Conservation (phyloP, 2,797 vertebrate genomes). For the Oophaga sylvatica region DNA sequence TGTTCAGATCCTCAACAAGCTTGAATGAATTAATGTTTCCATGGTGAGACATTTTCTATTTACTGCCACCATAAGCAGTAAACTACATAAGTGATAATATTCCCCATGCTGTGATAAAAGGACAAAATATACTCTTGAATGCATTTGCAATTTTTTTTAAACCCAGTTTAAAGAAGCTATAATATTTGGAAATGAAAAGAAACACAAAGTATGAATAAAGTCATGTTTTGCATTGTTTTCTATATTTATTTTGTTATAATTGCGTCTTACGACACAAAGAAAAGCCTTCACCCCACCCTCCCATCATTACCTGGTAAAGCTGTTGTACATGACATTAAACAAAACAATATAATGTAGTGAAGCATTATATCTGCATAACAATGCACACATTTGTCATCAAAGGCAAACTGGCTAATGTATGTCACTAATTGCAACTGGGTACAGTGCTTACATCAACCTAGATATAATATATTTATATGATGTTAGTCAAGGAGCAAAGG, state of each 20-base stretch:
- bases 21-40: conserved; percentile 39
- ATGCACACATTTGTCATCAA: no score
- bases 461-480: no score
- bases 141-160: not conserved
- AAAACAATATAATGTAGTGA: no score
- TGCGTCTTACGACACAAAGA: not conserved
- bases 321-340: no score
- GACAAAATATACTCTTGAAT: not conserved
- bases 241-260: not conserved
- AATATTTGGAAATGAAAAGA: not conserved
- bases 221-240: not conserved
- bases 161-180: not conserved
- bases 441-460: no score
- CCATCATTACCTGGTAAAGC: no score
- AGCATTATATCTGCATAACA: no score
- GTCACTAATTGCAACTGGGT: no score
- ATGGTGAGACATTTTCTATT: conserved; percentile 36
- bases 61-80: conserved; percentile 5
- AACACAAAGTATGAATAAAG: not conserved
- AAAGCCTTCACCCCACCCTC: no score
- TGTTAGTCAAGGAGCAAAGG: no score
- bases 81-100: conserved; percentile 33
- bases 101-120: conserved; percentile 25
- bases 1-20: conserved; percentile 31
- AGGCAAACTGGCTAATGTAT: no score